Conservation (phyloP, 2,113 vertebrate species). For the Polyodon spathula region DNA sequence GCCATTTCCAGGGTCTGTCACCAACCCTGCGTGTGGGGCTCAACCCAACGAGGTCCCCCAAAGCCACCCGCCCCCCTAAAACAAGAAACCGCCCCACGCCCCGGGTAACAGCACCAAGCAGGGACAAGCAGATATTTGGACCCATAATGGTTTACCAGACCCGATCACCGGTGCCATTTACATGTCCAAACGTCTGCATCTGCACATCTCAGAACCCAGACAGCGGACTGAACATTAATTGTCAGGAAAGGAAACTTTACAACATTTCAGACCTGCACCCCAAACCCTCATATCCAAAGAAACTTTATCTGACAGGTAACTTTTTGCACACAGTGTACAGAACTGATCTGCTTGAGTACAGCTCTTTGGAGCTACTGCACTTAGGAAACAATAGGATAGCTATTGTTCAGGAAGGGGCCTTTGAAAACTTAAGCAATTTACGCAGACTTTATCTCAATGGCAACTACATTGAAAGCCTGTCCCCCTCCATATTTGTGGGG, state of each 20-base stretch:
- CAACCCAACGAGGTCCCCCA: slow-evolving; percentile 74
- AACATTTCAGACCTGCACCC: slow-evolving; percentile 89
- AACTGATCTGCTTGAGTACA: slow-evolving; percentile 76
- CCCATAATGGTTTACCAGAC: slow-evolving; percentile 98
- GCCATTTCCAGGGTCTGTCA: slow-evolving; percentile 53
- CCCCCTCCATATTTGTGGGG: slow-evolving; percentile 77
- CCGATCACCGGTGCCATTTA: slow-evolving; percentile 81
- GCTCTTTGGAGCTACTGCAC: slow-evolving; percentile 85
- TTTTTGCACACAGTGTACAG: slow-evolving; percentile 83
- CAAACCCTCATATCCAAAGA: slow-evolving; percentile 88
- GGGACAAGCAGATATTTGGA: slow-evolving; percentile 89
- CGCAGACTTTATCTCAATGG: slow-evolving; percentile 92
- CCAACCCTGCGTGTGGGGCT: slow-evolving; percentile 73
- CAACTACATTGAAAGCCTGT: slow-evolving; percentile 89
- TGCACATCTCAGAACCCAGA: slow-evolving; percentile 90
- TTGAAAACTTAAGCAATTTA: slow-evolving; percentile 87
- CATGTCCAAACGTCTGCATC: slow-evolving; percentile 80
- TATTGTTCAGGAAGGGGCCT: slow-evolving; percentile 86
- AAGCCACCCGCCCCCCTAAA: slow-evolving; percentile 85
- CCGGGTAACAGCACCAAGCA: slow-evolving; percentile 69
- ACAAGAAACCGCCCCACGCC: slow-evolving; percentile 86
- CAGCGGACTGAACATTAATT: slow-evolving; percentile 89
- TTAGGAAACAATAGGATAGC: slow-evolving; percentile 92
- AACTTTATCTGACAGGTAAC: slow-evolving; percentile 94
- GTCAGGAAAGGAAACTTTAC: slow-evolving; percentile 86